Percentiles rank a stretch among this genome's conserved stretches.
Evolutionary conservation across 35 echinoderm and acorn worm species (phyloP).

Genomic region (Ophioderma brevispina): DNA sequence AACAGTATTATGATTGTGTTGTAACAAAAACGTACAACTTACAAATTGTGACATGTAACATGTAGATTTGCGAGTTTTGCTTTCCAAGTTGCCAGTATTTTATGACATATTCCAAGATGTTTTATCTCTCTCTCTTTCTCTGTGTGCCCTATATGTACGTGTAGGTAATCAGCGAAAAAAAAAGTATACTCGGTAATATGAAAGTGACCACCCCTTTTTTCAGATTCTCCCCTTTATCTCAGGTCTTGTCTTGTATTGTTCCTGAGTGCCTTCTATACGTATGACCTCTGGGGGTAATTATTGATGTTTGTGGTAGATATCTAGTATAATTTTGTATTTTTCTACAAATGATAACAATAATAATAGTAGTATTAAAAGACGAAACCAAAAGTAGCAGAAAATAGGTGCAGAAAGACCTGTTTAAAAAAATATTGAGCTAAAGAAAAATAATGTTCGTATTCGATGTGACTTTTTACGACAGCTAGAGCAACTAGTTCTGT

Average conservation of each 20-base stretch:
- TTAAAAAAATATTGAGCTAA: too few relatives aligned
- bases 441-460: too few relatives aligned
- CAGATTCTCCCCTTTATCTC: background rate
- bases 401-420: too few relatives aligned
- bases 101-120: background rate
- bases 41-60: background rate
- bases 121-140: background rate
- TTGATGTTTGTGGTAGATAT: background rate
- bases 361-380: too few relatives aligned
- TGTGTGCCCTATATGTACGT: background rate
- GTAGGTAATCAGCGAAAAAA: background rate
- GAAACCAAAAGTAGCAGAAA: too few relatives aligned
- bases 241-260: background rate
- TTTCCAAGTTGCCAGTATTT: background rate
- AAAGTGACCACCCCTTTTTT: background rate
- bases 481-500: too few relatives aligned
- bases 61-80: background rate
- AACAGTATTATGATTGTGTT: background rate
- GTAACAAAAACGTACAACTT: background rate
- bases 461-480: too few relatives aligned
- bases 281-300: background rate
- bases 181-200: background rate
- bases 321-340: slow-evolving; percentile 8
- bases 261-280: slow-evolving; percentile 7
- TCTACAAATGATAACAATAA: background rate